Conservation (phyloP, 2,113 vertebrate species). For the Otis tarda region DNA sequence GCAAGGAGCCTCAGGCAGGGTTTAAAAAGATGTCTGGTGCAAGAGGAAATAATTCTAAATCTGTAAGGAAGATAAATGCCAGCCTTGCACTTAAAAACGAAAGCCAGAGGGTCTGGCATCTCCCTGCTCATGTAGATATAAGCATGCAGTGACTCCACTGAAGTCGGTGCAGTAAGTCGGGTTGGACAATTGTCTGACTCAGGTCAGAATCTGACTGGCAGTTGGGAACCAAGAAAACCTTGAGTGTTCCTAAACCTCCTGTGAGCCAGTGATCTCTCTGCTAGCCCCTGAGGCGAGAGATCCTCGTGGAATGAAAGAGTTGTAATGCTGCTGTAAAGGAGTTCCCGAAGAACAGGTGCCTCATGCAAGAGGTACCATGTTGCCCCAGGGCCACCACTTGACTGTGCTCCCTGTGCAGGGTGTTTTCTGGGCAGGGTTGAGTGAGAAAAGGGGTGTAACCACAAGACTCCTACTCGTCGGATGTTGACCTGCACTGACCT, state of each 20-base stretch:
- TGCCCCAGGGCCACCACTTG: background rate
- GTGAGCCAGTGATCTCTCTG: background rate
- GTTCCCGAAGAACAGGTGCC: background rate
- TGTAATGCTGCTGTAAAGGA: background rate
- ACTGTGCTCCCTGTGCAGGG: no score
- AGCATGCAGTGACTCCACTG: background rate
- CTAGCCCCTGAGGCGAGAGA: background rate
- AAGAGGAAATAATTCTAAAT: background rate
- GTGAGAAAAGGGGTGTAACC: no score
- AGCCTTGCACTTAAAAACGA: background rate
- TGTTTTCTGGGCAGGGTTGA: no score
- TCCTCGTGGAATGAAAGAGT: background rate
- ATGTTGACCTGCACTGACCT: no score
- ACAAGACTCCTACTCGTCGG: no score
- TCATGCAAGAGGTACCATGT: fast-evolving
- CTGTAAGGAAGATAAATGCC: background rate
- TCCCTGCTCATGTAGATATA: fast-evolving
- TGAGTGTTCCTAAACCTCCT: background rate
- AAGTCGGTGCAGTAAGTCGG: fast-evolving
- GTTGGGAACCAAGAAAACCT: background rate
- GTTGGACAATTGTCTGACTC: background rate
- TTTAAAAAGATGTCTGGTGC: background rate
- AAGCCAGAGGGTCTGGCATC: background rate
- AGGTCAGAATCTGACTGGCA: background rate
- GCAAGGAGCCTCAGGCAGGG: background rate